Evolutionary conservation across 2,113 vertebrate genomes (phyloP).

Genomic region (Platanista minor): DNA sequence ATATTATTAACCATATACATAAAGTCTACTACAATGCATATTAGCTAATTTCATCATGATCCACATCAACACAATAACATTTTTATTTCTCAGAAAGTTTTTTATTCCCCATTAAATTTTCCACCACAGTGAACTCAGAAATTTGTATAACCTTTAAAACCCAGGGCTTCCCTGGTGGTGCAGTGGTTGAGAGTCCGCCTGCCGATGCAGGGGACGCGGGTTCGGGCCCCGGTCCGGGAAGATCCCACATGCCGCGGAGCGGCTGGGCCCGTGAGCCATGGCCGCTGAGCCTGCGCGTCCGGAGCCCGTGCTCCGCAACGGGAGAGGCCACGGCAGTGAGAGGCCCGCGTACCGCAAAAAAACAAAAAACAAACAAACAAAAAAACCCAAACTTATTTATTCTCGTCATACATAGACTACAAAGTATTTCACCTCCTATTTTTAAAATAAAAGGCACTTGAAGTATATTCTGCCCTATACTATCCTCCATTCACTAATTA

Average conservation of each 20-base stretch:
- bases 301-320: too few species aligned
- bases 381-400: background rate
- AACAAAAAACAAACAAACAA: too few species aligned
- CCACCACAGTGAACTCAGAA: background rate
- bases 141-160: background rate
- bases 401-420: background rate
- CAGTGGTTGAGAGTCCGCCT: too few species aligned
- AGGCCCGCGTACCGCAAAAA: too few species aligned
- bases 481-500: background rate
- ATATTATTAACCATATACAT: background rate
- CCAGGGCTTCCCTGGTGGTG: too few species aligned
- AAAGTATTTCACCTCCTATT: background rate
- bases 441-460: background rate
- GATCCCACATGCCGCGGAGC: too few species aligned
- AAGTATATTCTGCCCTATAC: background rate
- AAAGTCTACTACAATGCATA: background rate
- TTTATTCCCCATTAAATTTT: background rate
- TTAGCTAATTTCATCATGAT: background rate
- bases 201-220: too few species aligned
- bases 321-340: too few species aligned
- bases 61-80: background rate
- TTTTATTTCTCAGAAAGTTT: background rate
- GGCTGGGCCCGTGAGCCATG: too few species aligned
- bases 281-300: too few species aligned
- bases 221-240: too few species aligned